phyloP scores from a whole-genome alignment of 1,140 invertebrate genomes.

The Dryas iulia region DNA sequence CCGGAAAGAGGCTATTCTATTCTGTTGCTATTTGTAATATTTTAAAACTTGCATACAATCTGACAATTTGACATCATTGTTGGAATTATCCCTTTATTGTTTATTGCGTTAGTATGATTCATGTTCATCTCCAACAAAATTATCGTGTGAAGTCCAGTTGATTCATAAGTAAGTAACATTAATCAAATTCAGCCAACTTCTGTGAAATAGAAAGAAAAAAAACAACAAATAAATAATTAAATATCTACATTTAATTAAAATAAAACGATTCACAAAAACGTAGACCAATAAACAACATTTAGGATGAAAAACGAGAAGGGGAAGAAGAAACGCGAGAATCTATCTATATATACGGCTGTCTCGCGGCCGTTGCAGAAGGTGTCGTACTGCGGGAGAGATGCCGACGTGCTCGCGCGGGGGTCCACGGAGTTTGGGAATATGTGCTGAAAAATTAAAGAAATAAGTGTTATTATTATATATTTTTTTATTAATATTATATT shows the following conservation, averaged over 20 bases:
- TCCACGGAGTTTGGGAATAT: slow-evolving; percentile 77
- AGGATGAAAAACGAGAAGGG: slow-evolving; percentile 93
- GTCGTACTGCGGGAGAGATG: slow-evolving; percentile 86
- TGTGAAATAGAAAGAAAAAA: background rate
- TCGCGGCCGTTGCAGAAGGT: slow-evolving; percentile 92
- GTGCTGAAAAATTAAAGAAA: slow-evolving; percentile 51
- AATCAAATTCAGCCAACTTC: no score
- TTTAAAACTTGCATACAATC: no score
- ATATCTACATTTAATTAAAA: background rate
- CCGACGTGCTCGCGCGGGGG: slow-evolving; percentile 75
- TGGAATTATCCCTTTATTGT: no score
- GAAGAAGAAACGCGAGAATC: slow-evolving; percentile 92
- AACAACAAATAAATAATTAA: background rate
- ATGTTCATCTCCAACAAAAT: no score
- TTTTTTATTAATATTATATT: no score
- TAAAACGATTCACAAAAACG: slow-evolving; percentile 83
- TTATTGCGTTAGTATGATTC: no score
- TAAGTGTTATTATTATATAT: no score
- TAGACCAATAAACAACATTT: slow-evolving; percentile 94
- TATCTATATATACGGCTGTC: slow-evolving; percentile 92
- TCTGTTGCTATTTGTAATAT: no score
- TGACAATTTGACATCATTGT: no score
- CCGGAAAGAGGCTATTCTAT: no score
- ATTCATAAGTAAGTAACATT: no score
- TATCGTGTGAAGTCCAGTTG: no score